Evolutionary conservation across 2,888 invertebrate genomes (phyloP).

Genomic region (Yponomeuta malinellus): DNA sequence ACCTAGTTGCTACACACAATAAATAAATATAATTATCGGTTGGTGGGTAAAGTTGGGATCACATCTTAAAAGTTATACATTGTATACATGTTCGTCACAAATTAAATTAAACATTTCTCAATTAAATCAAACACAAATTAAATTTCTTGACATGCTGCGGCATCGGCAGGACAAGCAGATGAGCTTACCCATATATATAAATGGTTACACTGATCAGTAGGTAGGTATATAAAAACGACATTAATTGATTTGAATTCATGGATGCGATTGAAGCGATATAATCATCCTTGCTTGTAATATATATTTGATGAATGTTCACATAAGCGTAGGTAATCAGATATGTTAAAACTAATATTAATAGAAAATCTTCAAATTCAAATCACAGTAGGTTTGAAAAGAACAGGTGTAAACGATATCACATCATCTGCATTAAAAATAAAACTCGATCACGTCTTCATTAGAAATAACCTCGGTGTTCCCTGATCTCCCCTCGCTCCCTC

Average conservation of each 20-base stretch:
- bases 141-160: too few relatives aligned
- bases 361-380: slow-evolving; percentile 1
- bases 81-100: too few relatives aligned
- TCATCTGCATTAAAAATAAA: slow-evolving; percentile 58
- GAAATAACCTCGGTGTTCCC: slow-evolving; percentile 53
- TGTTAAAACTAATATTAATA: background rate
- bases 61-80: too few relatives aligned
- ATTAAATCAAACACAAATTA: too few relatives aligned
- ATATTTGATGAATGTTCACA: background rate
- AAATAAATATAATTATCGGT: too few relatives aligned
- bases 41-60: too few relatives aligned
- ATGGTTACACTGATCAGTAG: background rate
- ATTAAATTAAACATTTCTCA: too few relatives aligned
- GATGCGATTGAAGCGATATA: background rate
- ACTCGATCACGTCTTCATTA: slow-evolving; percentile 64
- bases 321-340: background rate
- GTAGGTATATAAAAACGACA: background rate
- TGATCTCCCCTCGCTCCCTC: slow-evolving; percentile 60
- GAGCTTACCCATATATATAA: background rate
- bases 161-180: too few relatives aligned
- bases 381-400: slow-evolving; percentile 20
- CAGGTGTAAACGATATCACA: slow-evolving; percentile 62
- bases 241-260: too few relatives aligned
- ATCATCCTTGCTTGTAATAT: background rate
- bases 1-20: too few relatives aligned